phyloP scores from a whole-genome alignment of 2,888 invertebrate species.

The Oasisia sp. region DNA sequence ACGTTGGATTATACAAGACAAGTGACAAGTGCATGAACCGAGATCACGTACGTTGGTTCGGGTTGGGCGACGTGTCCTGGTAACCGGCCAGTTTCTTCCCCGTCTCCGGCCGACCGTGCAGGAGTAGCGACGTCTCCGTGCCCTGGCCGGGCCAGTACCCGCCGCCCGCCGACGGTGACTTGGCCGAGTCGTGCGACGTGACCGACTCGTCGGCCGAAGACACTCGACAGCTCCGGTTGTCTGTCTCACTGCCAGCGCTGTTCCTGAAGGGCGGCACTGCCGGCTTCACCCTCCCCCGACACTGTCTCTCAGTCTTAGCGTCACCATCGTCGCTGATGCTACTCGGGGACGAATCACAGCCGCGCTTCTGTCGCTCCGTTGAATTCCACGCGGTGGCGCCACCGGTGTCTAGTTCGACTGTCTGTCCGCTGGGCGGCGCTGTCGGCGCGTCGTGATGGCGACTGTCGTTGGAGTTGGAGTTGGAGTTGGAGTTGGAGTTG shows the following conservation, averaged over 20 bases:
- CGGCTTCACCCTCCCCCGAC: neutral
- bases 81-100: neutral
- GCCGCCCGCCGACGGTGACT: neutral
- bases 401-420: neutral
- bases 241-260: neutral
- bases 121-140: constrained; percentile 2
- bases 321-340: constrained; percentile 13
- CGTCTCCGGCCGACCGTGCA: neutral
- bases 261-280: neutral
- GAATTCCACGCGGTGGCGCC: constrained; percentile 13
- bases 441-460: neutral
- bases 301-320: neutral
- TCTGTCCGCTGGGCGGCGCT: neutral
- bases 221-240: neutral
- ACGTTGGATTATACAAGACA: too few species aligned
- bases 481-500: too few species aligned
- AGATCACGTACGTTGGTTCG: neutral
- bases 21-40: too few species aligned
- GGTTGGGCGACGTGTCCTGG: neutral
- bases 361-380: neutral
- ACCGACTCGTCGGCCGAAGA: neutral
- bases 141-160: constrained; percentile 1
- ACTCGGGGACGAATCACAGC: neutral
- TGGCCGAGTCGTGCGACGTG: neutral
- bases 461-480: neutral